Evolutionary conservation across 92 coral and sea anemone genomes (phyloP).

Genomic region (Actinostola sp.): DNA sequence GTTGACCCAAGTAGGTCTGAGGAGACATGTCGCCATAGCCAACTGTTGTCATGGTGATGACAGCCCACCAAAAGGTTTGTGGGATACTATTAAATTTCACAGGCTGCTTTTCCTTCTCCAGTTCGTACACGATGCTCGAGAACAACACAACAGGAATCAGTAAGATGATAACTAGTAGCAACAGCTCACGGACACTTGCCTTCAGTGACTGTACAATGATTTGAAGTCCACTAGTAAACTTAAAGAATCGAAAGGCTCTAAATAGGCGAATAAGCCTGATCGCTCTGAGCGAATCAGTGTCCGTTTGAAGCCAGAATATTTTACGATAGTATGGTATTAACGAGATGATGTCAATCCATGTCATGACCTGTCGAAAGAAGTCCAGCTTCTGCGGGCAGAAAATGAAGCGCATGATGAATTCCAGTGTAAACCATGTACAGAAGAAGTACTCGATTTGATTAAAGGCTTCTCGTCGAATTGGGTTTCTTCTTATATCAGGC

Average conservation of each 20-base stretch:
- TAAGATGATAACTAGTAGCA: slow-evolving; percentile 75
- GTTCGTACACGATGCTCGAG: slow-evolving; percentile 79
- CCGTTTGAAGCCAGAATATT: slow-evolving; percentile 24
- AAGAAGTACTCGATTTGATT: slow-evolving; percentile 59
- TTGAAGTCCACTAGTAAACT: slow-evolving; percentile 94
- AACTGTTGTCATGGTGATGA: slow-evolving; percentile 98
- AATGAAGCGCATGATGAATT: slow-evolving; percentile 62
- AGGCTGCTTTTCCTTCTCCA: slow-evolving; percentile 41
- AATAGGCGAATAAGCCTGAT: slow-evolving; percentile 87
- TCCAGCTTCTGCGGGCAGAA: slow-evolving; percentile 80
- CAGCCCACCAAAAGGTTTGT: slow-evolving; percentile 98
- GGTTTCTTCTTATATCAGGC: slow-evolving; percentile 24
- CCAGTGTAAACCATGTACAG: slow-evolving; percentile 93
- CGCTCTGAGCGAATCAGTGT: slow-evolving; percentile 56
- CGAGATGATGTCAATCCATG: slow-evolving; percentile 91
- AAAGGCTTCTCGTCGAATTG: slow-evolving; percentile 6
- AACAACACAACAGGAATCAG: slow-evolving; percentile 89
- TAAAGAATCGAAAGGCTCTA: slow-evolving; percentile 87
- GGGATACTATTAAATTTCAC: slow-evolving; percentile 81
- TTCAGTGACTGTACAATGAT: slow-evolving; percentile 92
- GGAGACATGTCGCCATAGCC: slow-evolving; percentile 97
- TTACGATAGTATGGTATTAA: slow-evolving; percentile 76
- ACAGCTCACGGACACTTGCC: slow-evolving; percentile 88
- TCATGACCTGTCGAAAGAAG: slow-evolving; percentile 76
- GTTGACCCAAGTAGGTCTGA: slow-evolving; percentile 61